Evolutionary conservation across 1,140 invertebrate species (phyloP), one percentile per base, ranked within the genome.

Genomic region (Campoletis sonorensis): DNA sequence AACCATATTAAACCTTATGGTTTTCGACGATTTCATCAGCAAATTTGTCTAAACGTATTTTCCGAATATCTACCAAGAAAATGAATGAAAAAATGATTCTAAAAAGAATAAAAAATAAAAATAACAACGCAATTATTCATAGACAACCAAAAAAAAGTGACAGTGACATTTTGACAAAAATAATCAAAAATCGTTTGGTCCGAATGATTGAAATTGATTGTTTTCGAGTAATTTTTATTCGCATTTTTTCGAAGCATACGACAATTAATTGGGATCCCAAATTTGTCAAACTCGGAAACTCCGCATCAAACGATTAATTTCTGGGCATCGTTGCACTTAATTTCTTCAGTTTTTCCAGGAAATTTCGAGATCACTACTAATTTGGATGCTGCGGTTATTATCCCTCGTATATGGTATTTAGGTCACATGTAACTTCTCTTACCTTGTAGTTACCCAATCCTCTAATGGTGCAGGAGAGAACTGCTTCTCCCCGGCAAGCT

Each of bases 401-500:
- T 11, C 11, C 40, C 40, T 11, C 40, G 40, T 45, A 45, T 45
- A 45, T 13, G 11, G 40, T n/a, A 58, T 23, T 58, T 58, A 23
- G 21, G 54, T 23, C 54, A n/a, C 54, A 58, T 61, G 49, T 26
- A 76, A 80, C 79, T 33, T 16, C 15, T 85, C 93, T 94, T 90
- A 97, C 97, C 94, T 96, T 97, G 91, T 96, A 97, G 86, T 96
- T 95, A 23, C 96, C 96, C 37, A 97, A 92, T 87, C 96, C 95
- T 54, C 94, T 94, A 64, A 97, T 96, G 4, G 95, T 94, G 86
- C 97, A 98, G 23, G 95, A 95, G 16, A 98, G 92, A n/a, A 96
- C 92, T 3, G 96, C 96, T 87, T 97, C 96, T 84, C 96, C 93
- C 1, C 97, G 96, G 33, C 96, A 93, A 73, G 96, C 95, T 83